Base-by-base conservation (phyloP, 2,888 invertebrate species). In the Morinoia aosen region DNA sequence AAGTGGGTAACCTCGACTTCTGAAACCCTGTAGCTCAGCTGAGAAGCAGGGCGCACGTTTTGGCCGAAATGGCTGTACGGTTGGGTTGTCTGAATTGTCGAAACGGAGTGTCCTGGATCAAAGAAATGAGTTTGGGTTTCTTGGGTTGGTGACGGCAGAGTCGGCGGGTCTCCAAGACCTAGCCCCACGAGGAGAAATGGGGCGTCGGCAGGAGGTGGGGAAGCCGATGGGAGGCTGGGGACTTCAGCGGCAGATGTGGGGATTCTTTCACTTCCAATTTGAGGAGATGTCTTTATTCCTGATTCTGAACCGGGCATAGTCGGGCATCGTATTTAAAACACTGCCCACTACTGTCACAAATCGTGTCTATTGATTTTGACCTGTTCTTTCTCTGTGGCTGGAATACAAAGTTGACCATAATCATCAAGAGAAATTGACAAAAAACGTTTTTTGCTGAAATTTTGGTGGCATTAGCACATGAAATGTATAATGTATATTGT, bases 141-240 rank as follows among this genome's bases (percentile, higher is more conserved):
- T 33, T 14, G 76, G 0, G 95, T 61, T n/a, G 94, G 95, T 14
- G 94, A 94, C 16, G 95, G 95, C n/a, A 94, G 58, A 14, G 57
- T 56, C 11, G 94, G 94, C 14, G 95, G 95, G 57, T 95, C 95
- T 93, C 91, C 93, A 48, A 94, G 88, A 91, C 94, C 91, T n/a
- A 58, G 25, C 58, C 56, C 95, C n/a, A 91, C 48, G 40, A 88
- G 91, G 90, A 58, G 90, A 40, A 95, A 95, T 58, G 91, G 88
- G 64, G 90, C 95, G 64, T 76, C 76, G 33, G 91, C 76, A 88
- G 95, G 95, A 58, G 90, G 40, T 25, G 95, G 91, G 95, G 91
- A 58, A 64, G 91, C 88, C n/a, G 94, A 58, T 48, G 94, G 91
- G 25, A 76, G 57, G n/a, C 40, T 39, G 33, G 88, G 88, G 64